Percentiles rank a stretch among this genome's conserved stretches.
phyloP scores from a whole-genome alignment of 37 sponge, comb jelly and placozoan genomes.

The Cladorhizidae sp. region DNA sequence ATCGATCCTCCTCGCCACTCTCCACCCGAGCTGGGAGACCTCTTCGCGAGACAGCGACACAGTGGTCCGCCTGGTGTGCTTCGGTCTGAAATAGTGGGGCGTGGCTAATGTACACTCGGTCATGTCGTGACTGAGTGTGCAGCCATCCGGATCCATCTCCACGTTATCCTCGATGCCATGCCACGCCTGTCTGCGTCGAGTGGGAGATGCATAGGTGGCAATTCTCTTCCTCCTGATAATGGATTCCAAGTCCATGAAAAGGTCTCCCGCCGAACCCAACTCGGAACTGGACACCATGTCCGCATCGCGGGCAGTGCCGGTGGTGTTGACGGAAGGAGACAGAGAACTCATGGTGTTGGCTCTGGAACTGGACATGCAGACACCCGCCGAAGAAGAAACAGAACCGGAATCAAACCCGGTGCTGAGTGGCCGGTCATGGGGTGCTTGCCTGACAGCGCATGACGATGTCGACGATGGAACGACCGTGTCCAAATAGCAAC shows the following conservation, averaged over 20 bases:
- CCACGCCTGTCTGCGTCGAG: background rate
- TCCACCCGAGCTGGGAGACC: slow-evolving; percentile 38
- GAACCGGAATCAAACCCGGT: too few relatives aligned
- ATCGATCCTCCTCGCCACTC: slow-evolving; percentile 9
- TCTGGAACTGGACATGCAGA: too few relatives aligned
- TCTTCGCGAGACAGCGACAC: slow-evolving; percentile 45
- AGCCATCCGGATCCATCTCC: too few relatives aligned
- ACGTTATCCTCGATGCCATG: background rate
- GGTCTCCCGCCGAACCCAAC: background rate
- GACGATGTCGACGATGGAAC: too few relatives aligned
- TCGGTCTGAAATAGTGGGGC: slow-evolving; percentile 43
- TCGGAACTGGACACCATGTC: too few relatives aligned
- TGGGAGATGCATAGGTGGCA: background rate
- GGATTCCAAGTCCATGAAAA: background rate
- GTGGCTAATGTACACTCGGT: background rate
- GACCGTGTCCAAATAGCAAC: too few relatives aligned
- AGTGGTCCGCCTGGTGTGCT: slow-evolving; percentile 39
- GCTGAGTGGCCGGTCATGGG: too few relatives aligned
- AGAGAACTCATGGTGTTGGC: too few relatives aligned
- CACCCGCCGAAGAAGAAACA: too few relatives aligned
- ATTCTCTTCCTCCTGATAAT: background rate
- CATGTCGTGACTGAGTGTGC: background rate
- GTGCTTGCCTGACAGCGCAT: too few relatives aligned
- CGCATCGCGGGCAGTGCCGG: too few relatives aligned
- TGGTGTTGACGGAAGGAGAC: too few relatives aligned